A percentile compares a stretch with the other conserved stretches of the same genome.
These are phyloP conservation scores for Leptobrachium ailaonicum DNA, from an alignment of 2,113 vertebrate genomes.

Conservation along the genomic window DNA sequence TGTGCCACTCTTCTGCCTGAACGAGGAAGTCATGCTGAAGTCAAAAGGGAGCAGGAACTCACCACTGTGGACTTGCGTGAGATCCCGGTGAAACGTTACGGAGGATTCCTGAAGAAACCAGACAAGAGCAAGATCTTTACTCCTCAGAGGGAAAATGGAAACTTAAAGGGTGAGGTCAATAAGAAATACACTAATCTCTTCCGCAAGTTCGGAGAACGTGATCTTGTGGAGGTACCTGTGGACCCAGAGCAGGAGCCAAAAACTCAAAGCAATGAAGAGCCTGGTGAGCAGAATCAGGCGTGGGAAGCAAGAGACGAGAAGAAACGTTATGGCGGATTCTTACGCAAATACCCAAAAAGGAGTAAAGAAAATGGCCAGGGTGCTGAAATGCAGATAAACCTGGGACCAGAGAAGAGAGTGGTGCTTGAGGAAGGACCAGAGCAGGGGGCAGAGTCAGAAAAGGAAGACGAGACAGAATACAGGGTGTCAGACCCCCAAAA, in stretches of 20 bases:
- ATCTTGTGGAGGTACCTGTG: conserved; percentile 51
- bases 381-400: conserved; percentile 53
- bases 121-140: conserved; percentile 70
- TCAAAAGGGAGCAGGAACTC: conserved; percentile 30
- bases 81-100: conserved; percentile 66
- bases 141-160: conserved; percentile 67
- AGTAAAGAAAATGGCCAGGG: conserved; percentile 59
- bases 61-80: conserved; percentile 51
- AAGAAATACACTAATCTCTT: conserved; percentile 67
- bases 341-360: conserved; percentile 82
- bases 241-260: conserved; percentile 45
- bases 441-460: conserved; percentile 36
- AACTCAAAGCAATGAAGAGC: conserved; percentile 49
- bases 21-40: neutral
- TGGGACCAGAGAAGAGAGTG: neutral
- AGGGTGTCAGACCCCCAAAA: conserved; percentile 84
- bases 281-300: neutral
- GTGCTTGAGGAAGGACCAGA: neutral
- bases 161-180: conserved; percentile 60
- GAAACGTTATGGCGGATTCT: conserved; percentile 84
- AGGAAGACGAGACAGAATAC: conserved; percentile 50
- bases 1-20: conserved; percentile 64
- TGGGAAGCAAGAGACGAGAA: conserved; percentile 57
- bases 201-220: conserved; percentile 59
- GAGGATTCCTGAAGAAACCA: conserved; percentile 80